Base-by-base conservation (phyloP, 2,113 vertebrate species). In the Kryptolebias marmoratus region DNA sequence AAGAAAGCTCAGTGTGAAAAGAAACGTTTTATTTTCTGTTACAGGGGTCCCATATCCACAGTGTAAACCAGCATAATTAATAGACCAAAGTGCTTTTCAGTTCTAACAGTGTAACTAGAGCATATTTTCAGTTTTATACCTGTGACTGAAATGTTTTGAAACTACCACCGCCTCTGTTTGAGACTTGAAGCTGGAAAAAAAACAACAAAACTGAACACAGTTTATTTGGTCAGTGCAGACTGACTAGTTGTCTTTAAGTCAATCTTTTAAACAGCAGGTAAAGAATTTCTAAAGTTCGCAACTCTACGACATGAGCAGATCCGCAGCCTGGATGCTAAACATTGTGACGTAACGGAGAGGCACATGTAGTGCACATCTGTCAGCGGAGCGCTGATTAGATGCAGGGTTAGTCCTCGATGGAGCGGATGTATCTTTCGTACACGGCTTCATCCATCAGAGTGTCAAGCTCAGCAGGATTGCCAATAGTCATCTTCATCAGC, bases 401-500 rank as follows among this genome's bases (percentile, higher is more conserved):
- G 52, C 63, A 49, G 14, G n/a, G 62, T 93, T 94, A 97, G 55
- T 98, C 95, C 82, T 98, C 97, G 57, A 97, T 95, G 68, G 97
- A 97, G 88, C 95, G 97, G 87, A 98, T 90, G 82, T 96, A 98
- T 93, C 94, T 94, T 81, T 97, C 95, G 84, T 99, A 99, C 1
- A 95, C 95, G 15, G 96, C 93, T 93, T 99, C 97, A 4, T 90
- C 95, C 97, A 99, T 97, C 36, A 99, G 93, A 49, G 94, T 82
- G 68, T 98, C 95, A 67, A 98, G 91, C 91, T 99, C 97, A 62
- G 94, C 92, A 64, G 96, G 96, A n/a, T 96, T 95, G 66, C 92
- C 94, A 84, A 99, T 90, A 28, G 95, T 95, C 96, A 99, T 96
- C 95, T 98, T 99, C 89, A 99, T 96, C 87, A 99, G 94, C 98